A percentile compares a stretch with the other conserved stretches of the same genome.
Conservation (phyloP, 2,888 invertebrate species). For the Cheilosia pagana region DNA sequence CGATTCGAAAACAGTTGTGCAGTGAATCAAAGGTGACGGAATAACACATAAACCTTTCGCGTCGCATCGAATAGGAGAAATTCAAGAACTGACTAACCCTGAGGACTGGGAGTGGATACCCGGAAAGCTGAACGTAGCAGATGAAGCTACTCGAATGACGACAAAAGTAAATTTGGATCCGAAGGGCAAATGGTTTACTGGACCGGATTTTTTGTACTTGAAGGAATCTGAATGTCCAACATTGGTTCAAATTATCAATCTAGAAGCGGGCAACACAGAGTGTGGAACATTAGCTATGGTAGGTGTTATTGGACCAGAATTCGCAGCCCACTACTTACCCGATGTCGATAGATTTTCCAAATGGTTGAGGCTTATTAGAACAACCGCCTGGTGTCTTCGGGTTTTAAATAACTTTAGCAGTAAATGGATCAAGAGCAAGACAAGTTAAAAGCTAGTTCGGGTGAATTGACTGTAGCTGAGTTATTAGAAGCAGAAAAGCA, state of each 20-base stretch:
- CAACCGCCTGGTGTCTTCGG: not conserved
- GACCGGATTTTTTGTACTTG: conserved; percentile 1
- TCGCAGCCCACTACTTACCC: not conserved
- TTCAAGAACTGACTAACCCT: no score
- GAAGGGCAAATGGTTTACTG: conserved; percentile 9
- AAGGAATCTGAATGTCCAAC: not conserved
- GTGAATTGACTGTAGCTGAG: not conserved
- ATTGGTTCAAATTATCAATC: not conserved
- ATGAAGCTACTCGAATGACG: conserved; percentile 8
- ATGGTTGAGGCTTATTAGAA: not conserved
- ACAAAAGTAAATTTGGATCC: not conserved
- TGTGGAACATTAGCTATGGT: not conserved
- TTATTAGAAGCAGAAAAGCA: not conserved
- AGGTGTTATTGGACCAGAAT: not conserved
- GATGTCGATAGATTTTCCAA: not conserved
- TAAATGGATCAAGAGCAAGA: not conserved
- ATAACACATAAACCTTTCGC: conserved; percentile 3
- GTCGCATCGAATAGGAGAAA: not conserved
- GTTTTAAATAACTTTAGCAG: not conserved
- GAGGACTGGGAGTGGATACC: conserved; percentile 22
- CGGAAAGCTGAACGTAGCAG: not conserved
- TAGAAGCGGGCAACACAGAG: not conserved
- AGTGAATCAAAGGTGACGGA: conserved; percentile 8
- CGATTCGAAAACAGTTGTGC: conserved; percentile 62
- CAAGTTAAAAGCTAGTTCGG: not conserved